Evolutionary conservation across 2,113 vertebrate genomes (phyloP), one percentile per base, ranked within the genome.

Genomic region (Pao palembangensis): DNA sequence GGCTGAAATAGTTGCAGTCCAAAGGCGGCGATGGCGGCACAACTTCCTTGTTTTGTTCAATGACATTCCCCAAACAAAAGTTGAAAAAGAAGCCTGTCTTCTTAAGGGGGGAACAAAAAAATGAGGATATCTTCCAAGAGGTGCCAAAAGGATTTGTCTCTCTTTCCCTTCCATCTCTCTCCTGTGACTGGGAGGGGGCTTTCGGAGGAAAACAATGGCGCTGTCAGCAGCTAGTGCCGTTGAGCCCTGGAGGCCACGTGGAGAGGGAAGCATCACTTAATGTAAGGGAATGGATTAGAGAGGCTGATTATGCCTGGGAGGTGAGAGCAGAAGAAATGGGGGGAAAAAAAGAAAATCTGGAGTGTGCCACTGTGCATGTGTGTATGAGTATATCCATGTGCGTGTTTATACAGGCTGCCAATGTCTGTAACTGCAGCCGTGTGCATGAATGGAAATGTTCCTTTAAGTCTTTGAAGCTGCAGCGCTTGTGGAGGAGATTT

Each of bases 211-310:
- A 86, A 82, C 85, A 80, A 79, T 71, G 16, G 62, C 2, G 65
- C 76, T 80, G 78, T 87, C 78, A 73, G 73, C 76, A 78, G 79
- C 77, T 61, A 80, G 71, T 73, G 80, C 73, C 71, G 76, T 8
- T 12, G 64, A 63, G 71, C 6, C 75, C 87, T 78, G 19, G 48
- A 49, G 83, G 84, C 81, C 82, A 81, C 71, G 76, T 11, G 43
- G 62, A 80, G 68, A 65, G 86, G 70, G 82, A 86, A 80, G 63
- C 73, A 71, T 76, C 84, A 69, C 85, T 87, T 83, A 86, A 86
- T 84, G 80, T 84, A 83, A 79, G 73, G 76, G 76, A 79, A 86
- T 82, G 85, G 84, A 87, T 89, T 88, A 87, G 79, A 82, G 74
- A 69, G 69, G 80, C 73, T 84, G 80, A 89, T 88, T 79, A 84